A percentile compares a stretch with the other conserved stretches of the same genome.
These are phyloP conservation scores for Nomada hirtipes DNA, from an alignment of 2,888 invertebrate species.

Conservation along the genomic window DNA sequence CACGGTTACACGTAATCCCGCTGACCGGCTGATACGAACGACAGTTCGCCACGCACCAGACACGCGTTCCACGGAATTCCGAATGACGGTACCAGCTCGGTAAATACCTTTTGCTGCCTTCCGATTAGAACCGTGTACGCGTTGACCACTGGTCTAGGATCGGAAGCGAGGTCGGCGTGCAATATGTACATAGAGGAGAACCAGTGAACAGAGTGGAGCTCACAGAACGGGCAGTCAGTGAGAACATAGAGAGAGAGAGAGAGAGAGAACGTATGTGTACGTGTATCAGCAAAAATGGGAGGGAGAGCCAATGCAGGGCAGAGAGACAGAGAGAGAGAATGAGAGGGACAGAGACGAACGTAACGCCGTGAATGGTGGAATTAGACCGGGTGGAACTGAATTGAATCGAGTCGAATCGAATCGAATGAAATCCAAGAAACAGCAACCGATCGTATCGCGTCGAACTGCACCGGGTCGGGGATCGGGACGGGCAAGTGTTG, in stretches of 20 bases:
- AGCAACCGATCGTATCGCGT: background rate
- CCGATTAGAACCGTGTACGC: conserved; percentile 55
- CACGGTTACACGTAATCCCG: background rate
- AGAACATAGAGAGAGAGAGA: conserved; percentile 17
- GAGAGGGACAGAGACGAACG: conserved; percentile 3
- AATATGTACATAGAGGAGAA: conserved; percentile 78
- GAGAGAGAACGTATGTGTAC: conserved; percentile 12
- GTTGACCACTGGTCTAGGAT: conserved; percentile 77
- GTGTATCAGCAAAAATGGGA: conserved; percentile 6
- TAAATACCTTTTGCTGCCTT: conserved; percentile 36
- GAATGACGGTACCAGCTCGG: background rate
- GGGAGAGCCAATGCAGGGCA: background rate
- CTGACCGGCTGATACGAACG: background rate
- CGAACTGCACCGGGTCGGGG: too few relatives aligned
- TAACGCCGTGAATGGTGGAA: conserved; percentile 14
- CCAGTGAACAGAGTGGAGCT: conserved; percentile 49
- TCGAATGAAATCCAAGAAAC: background rate
- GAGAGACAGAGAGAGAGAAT: conserved; percentile 10
- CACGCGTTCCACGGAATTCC: background rate
- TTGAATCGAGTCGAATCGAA: background rate
- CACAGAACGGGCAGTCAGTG: conserved; percentile 53
- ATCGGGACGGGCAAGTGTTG: too few relatives aligned
- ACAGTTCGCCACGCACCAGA: background rate
- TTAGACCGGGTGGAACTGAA: conserved; percentile 1
- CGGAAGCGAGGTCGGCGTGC: conserved; percentile 75